Evolutionary conservation across 1,140 invertebrate species (phyloP).

Genomic region (Anastatus disparis): DNA sequence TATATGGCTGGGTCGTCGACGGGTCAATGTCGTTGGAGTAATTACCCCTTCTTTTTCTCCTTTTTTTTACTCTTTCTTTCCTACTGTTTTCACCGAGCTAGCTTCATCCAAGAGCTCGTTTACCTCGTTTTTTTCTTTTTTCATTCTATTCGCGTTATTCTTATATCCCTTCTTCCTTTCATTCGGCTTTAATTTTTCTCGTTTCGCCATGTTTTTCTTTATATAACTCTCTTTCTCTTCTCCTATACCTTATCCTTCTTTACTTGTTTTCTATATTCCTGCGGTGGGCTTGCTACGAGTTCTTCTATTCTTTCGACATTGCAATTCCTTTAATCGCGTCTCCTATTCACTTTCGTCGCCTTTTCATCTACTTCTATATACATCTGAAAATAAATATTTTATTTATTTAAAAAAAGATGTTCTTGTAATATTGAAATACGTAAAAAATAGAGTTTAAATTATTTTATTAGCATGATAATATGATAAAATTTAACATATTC

Average conservation of each 20-base stretch:
- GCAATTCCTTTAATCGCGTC: background rate
- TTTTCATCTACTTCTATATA: background rate
- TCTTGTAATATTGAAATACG: too few species aligned
- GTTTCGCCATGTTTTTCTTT: background rate
- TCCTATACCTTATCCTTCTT: too few species aligned
- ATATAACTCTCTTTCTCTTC: background rate
- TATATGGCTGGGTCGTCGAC: constrained; percentile 55
- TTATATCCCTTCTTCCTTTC: background rate
- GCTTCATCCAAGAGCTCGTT: background rate
- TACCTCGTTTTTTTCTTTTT: background rate
- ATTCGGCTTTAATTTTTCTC: background rate
- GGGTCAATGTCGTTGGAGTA: constrained; percentile 60
- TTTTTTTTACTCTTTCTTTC: constrained; percentile 5
- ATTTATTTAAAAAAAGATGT: too few species aligned
- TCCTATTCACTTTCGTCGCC: too few species aligned
- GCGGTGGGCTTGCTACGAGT: background rate
- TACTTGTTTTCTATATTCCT: background rate
- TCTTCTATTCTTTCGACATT: background rate
- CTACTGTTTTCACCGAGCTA: constrained; percentile 35
- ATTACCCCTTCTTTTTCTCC: constrained; percentile 51
- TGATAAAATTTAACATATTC: too few species aligned
- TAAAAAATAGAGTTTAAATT: too few species aligned
- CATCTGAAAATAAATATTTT: too few species aligned
- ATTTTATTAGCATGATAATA: too few species aligned
- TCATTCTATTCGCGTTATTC: background rate